These are phyloP conservation scores for Mayetiola destructor DNA, from an alignment of 2,888 invertebrate species.

Conservation along the genomic window DNA sequence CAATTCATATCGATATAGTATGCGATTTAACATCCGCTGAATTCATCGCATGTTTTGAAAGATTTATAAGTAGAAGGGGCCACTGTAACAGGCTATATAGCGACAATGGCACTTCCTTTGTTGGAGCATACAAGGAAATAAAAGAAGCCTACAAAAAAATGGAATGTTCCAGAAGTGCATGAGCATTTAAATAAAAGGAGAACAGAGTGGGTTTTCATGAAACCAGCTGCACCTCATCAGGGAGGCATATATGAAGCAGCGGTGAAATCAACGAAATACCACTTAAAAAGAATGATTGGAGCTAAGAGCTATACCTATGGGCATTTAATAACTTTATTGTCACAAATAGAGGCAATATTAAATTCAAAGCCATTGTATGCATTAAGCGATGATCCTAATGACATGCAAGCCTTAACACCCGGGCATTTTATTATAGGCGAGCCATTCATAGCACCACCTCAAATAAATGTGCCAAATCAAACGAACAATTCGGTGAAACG, in stretches of 20 bases:
- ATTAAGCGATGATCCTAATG: slow-evolving; percentile 19
- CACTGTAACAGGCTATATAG: slow-evolving; percentile 17
- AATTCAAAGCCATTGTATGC: slow-evolving; percentile 21
- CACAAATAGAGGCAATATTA: slow-evolving; percentile 21
- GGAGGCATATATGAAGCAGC: slow-evolving; percentile 19
- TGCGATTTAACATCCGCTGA: slow-evolving; percentile 17
- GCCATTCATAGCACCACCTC: slow-evolving; percentile 13
- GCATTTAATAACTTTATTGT: neutral
- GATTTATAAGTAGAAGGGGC: slow-evolving; percentile 19
- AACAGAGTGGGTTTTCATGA: slow-evolving; percentile 16
- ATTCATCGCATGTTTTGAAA: slow-evolving; percentile 19
- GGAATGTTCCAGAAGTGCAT: neutral
- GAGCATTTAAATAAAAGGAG: neutral
- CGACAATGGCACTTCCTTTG: slow-evolving; percentile 19
- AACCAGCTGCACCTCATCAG: slow-evolving; percentile 18
- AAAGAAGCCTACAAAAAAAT: neutral
- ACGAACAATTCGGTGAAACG: neutral
- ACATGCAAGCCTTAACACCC: slow-evolving; percentile 19
- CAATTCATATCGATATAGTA: slow-evolving; percentile 20
- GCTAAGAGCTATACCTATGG: slow-evolving; percentile 9
- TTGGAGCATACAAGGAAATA: slow-evolving; percentile 16
- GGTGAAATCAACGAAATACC: slow-evolving; percentile 17
- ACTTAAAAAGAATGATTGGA: slow-evolving; percentile 15
- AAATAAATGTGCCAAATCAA: neutral
- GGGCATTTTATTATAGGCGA: slow-evolving; percentile 19